Base-by-base conservation (phyloP, 1,140 invertebrate genomes). In the Metaphire vulgaris region DNA sequence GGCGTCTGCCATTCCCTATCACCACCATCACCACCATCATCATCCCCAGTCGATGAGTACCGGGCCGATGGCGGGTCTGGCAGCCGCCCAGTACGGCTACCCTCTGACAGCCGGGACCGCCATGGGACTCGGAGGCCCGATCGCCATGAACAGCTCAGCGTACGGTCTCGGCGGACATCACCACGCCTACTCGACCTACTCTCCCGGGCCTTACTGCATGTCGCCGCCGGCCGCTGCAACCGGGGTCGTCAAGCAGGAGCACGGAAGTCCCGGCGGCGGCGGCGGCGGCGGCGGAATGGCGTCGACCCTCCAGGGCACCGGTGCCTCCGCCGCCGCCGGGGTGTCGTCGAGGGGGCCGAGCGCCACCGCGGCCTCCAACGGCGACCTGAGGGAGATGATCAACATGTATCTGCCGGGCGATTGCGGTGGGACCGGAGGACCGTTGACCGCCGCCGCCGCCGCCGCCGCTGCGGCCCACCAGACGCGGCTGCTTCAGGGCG, bases 121-220 rank as follows among this genome's bases (percentile, higher is more conserved):
- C 6, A 56, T 56, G 41, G 41, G 41, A 6, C 6, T 56, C 41
- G 41, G 41, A 56, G 41, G 41, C 6, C 41, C 41, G 6, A 56
- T 56, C 41, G 6, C 41, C 6, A 56, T 56, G 41, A 56, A 56
- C 41, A 56, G 41, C 41, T 56, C 41, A 6, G 6, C 41, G 6
- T 56, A 56, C 41, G 41, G 41, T 12, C 41, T 56, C 41, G 21
- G 21, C 41, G n/a, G n/a, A n/a, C n/a, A n/a, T n/a, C 41, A 56
- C 41, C 41, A 56, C 41, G 41, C 41, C 41, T 56, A 56, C 41
- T 56, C 41, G 41, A 56, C 41, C 41, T 56, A 56, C 41, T 56
- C 41, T 21, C 41, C 41, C 41, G 41, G 41, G 21, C 41, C 41
- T 12, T 56, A 56, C 41, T 56, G 41, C 41, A 56, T 56, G 41